phyloP scores from a whole-genome alignment of 2,888 invertebrate species.

The Mimachlamys varia region DNA sequence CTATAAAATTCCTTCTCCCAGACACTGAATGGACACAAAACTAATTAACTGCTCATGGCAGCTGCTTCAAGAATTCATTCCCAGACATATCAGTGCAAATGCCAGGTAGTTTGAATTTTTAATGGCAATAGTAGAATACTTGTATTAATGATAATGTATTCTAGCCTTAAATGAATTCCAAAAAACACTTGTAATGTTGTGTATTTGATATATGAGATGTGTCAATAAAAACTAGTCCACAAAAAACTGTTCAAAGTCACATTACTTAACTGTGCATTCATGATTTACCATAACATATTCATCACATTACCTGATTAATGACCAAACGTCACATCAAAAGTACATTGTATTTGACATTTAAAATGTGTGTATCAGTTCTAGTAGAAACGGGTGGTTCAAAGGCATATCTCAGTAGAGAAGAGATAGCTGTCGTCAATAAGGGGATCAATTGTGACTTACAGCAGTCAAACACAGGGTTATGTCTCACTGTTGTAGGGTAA shows the following conservation, averaged over 20 bases:
- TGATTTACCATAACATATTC: not conserved
- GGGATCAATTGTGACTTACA: not conserved
- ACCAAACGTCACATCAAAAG: not conserved
- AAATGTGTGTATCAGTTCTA: not conserved
- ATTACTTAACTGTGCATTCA: not conserved
- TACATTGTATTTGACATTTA: not conserved
- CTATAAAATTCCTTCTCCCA: too few relatives aligned
- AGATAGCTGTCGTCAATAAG: not conserved
- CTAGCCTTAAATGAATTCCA: not conserved
- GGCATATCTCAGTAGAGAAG: too few relatives aligned
- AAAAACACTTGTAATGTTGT: not conserved
- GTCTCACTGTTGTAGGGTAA: too few relatives aligned
- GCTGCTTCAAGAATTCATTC: too few relatives aligned
- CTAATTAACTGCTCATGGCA: too few relatives aligned
- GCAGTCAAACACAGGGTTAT: too few relatives aligned
- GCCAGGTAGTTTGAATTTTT: not conserved
- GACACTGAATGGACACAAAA: too few relatives aligned
- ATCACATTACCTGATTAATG: not conserved
- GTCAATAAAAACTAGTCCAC: conserved; percentile 6
- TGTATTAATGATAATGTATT: not conserved
- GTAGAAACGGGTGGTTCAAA: too few relatives aligned
- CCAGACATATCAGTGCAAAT: not conserved
- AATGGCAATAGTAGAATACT: not conserved
- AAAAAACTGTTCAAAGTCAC: not conserved
- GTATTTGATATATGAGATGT: conserved; percentile 13